Base-by-base conservation (phyloP, 2,888 invertebrate genomes). In the Eupsilia transversa region DNA sequence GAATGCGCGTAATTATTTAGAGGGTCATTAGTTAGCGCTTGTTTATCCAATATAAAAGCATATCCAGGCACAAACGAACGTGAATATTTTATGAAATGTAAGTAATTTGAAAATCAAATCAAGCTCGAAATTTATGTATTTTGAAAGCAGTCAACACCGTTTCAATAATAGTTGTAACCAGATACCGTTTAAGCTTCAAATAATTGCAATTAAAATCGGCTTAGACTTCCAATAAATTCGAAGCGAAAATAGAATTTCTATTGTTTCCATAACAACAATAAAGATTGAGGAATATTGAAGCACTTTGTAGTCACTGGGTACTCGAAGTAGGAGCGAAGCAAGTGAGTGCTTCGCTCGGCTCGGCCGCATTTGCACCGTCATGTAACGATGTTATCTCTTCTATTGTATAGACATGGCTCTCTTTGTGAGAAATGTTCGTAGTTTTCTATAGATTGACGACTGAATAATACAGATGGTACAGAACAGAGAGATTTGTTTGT, bases 251-350 rank as follows among this genome's bases (percentile, higher is more conserved):
- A 76, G 59, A 72, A 60, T 75, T 65, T n/a, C 41, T 66, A 67
- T 85, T 84, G 83, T 84, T 77, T 77, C 75, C 73, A 52, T 77
- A 80, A 80, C 64, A 84, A 84, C 80, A 73, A 65, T 74, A 82
- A 81, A 35, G 49, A 61, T 54, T 70, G 54, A 71, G 61, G 49
- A 69, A 35, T 71, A 74, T 80, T 73, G 80, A 80, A 77, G 80
- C 72, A 74, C 77, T 84, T 66, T 43, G 72, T 61, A 63, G 54
- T 52, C 61, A n/a, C n/a, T 66, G 49, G 41, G 52, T 72, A 59
- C 69, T 82, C 61, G 63, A 56, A 46, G 49, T 70, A 61, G 64
- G n/a, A 74, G 71, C 70, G 63, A 68, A 64, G 71, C 67, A 66
- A 82, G 65, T 82, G 74, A 84, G 80, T 85, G 69, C 63, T 60